Evolutionary conservation across 2,888 invertebrate genomes (phyloP).

Genomic region (Andrena minutula): DNA sequence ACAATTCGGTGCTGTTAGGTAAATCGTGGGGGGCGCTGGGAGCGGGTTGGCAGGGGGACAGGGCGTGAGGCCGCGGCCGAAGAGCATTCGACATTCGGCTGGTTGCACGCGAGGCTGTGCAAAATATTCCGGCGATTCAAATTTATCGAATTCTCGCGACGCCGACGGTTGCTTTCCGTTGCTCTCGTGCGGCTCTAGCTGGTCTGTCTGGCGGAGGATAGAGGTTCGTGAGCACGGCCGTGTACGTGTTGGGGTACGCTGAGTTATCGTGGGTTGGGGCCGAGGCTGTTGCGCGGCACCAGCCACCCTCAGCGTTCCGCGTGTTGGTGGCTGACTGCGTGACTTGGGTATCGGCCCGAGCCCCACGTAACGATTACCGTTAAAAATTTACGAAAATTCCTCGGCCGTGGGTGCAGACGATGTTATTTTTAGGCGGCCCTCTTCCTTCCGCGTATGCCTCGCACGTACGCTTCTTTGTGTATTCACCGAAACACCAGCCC

Average conservation of each 20-base stretch:
- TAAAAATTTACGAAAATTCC: constrained; percentile 74
- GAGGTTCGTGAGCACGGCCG: not conserved
- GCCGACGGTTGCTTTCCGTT: constrained; percentile 40
- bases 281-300: constrained; percentile 24
- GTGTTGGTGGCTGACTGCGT: constrained; percentile 61
- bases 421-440: constrained; percentile 67
- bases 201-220: not conserved
- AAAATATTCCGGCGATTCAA: constrained; percentile 60
- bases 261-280: constrained; percentile 40
- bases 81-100: constrained; percentile 34
- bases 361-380: constrained; percentile 70
- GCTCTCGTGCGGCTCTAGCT: constrained; percentile 15
- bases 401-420: constrained; percentile 37
- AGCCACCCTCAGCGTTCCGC: constrained; percentile 1
- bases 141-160: constrained; percentile 67
- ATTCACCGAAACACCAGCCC: constrained; percentile 41
- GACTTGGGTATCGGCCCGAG: constrained; percentile 68
- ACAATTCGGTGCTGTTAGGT: constrained; percentile 12
- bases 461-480: constrained; percentile 65
- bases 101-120: constrained; percentile 34
- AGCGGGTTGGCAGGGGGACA: not conserved
- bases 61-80: not conserved
- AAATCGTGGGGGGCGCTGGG: constrained; percentile 1
- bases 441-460: constrained; percentile 50
- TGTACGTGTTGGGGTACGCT: constrained; percentile 14